Evolutionary conservation across 2,113 vertebrate genomes (phyloP), one percentile per base, ranked within the genome.

Genomic region (Toxotes jaculatrix): DNA sequence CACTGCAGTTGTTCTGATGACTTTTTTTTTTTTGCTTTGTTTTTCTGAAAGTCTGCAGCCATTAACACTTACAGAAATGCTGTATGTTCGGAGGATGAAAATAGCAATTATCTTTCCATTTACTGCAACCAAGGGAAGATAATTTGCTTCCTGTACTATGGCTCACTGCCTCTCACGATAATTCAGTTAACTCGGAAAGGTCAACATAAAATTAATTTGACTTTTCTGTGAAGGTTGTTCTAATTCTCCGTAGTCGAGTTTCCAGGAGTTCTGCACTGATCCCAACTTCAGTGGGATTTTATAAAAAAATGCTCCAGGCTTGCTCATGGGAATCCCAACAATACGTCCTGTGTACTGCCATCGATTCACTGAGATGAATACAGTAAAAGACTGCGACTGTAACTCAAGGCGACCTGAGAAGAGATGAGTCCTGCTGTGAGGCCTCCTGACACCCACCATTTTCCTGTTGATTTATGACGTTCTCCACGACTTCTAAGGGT

Each of bases 391-490:
- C n/a, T 42, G 65, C 61, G 80, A 82, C 78, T 78, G 51, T 89
- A 87, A 87, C 53, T 91, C 86, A 86, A n/a, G 74, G 45, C 1
- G 13, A 49, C 68, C 77, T 51, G 74, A 53, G 74, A 70, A 55
- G 65, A 83, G 80, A 91, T 55, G 80, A 86, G 85, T 78, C 73
- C 34, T 57, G 82, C 65, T 66, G 68, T 61, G 80, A 87, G 70
- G 71, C 60, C 73, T 82, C 61, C 45, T 78, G 79, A 74, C 78
- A 77, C 55, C 74, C 38, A 73, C 68, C n/a, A 6, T 87, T 88
- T 80, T 74, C 71, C 65, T 66, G 70, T 40, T 90, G 89, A 91
- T 93, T 79, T 91, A 88, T 87, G 23, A 40, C 1, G 1, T 11
- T 77, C 64, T n/a, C 36, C 32, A 16, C 10, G 64, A 68, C 82